Base-by-base conservation (phyloP, 2,797 vertebrate genomes). In the Hydrocynus forskahlii region DNA sequence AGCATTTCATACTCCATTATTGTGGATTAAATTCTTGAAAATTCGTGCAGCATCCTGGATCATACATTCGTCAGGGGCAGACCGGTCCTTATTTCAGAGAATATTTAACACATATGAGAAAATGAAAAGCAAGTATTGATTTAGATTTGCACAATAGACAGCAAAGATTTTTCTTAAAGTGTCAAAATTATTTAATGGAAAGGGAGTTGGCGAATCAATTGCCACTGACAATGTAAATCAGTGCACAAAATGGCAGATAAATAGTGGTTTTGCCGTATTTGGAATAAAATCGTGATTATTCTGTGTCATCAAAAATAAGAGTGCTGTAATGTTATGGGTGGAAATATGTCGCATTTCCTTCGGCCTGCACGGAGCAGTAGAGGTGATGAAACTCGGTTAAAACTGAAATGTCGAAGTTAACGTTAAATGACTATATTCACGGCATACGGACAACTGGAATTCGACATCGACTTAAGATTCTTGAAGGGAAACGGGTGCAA, bases 31-130 rank as follows among this genome's bases (percentile, higher is more conserved):
- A 1, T 57, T 19, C 8, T 19, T 6, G 17, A 1, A 19, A 66
- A 43, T 40, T 66, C 35, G 16, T n/a, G 64, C 64, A 43, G 7
- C 64, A 19, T 67, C 12, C 5, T 19, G 8, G 35, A 7, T 43
- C 1, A 19, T 19, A 16, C 12, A n/a, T 45, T 21, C 38, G 38
- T 10, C 38, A 43, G 64, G 38, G 55, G 6, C 55, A 57, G 55
- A 21, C 19, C n/a, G 19, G 54, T 76, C 60, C 67, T 63, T 59
- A 76, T 84, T 88, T 35, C 82, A 68, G 86, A 88, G 67, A 79
- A 78, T 78, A 80, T 89, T 92, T 91, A 87, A 84, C 86, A 75
- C 68, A 88, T 88, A 89, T 90, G 88, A 89, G 50, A 83, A 91
- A 89, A 90, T 83, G 75, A 80, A 80, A 81, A 71, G 87, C 71